These are phyloP conservation scores for Drosophila subquinaria DNA, from an alignment of 2,888 invertebrate genomes.

Conservation along the genomic window DNA sequence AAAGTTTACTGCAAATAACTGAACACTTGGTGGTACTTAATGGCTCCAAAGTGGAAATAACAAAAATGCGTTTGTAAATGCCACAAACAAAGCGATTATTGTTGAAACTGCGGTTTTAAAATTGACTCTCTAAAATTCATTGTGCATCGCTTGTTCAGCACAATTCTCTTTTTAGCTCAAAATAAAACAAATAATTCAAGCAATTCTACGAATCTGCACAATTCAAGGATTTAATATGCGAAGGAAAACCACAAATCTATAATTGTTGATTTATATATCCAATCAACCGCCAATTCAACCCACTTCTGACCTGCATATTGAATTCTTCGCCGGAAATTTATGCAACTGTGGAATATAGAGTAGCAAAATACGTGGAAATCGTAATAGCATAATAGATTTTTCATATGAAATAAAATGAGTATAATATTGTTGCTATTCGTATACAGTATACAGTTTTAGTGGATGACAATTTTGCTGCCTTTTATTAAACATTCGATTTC, in stretches of 20 bases:
- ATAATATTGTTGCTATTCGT: too few species aligned
- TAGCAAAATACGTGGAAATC: too few species aligned
- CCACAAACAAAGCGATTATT: not conserved
- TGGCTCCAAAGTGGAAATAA: not conserved
- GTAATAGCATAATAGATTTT: too few species aligned
- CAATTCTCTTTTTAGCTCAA: not conserved
- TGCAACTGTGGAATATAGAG: not conserved
- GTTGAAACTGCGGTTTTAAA: not conserved
- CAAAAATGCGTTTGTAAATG: not conserved
- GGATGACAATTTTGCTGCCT: too few species aligned
- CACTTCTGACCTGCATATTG: not conserved
- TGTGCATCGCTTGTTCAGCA: too few species aligned
- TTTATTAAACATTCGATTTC: not conserved
- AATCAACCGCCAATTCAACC: not conserved
- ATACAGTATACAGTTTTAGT: too few species aligned
- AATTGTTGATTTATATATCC: not conserved
- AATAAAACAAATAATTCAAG: not conserved
- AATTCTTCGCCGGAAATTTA: not conserved
- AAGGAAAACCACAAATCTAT: not conserved
- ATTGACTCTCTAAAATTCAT: not conserved
- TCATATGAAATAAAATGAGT: too few species aligned
- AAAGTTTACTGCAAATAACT: not conserved
- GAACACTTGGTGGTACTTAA: constrained; percentile 1
- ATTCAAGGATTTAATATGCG: not conserved
- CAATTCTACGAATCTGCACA: not conserved